phyloP scores from a whole-genome alignment of 2,888 invertebrate genomes.

The Hirtodrosophila cameraria region DNA sequence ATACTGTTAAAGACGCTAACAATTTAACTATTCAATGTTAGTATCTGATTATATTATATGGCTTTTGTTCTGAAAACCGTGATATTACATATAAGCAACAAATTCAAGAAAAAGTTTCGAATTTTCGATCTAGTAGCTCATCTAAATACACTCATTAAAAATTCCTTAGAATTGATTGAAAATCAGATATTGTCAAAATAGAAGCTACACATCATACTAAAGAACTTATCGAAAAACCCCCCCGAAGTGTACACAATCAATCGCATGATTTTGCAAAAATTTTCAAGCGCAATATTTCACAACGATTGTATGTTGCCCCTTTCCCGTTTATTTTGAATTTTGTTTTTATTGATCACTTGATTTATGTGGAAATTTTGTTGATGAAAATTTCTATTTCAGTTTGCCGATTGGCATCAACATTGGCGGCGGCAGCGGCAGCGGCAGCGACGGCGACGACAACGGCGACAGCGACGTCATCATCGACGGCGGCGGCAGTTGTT shows the following conservation, averaged over 20 bases:
- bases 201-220: background rate
- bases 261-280: conserved; percentile 35
- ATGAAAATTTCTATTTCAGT: conserved; percentile 67
- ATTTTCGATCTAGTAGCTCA: background rate
- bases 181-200: conserved; percentile 4
- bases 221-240: conserved; percentile 17
- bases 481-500: conserved; percentile 18
- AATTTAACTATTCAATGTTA: too few relatives aligned
- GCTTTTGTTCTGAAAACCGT: too few relatives aligned
- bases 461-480: background rate
- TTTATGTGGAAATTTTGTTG: conserved; percentile 59
- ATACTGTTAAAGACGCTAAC: too few relatives aligned
- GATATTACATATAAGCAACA: too few relatives aligned
- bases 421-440: conserved; percentile 9
- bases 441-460: conserved; percentile 14
- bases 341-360: conserved; percentile 69
- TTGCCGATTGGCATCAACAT: conserved; percentile 36
- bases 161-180: conserved; percentile 8
- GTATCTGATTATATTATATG: too few relatives aligned
- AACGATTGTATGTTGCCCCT: conserved; percentile 29
- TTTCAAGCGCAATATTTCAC: conserved; percentile 39
- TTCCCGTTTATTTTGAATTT: conserved; percentile 25
- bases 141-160: background rate
- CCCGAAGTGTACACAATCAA: conserved; percentile 42
- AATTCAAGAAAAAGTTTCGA: background rate